Conservation (phyloP, 2,797 vertebrate genomes). For the Parauchenoglanis punctatus region DNA sequence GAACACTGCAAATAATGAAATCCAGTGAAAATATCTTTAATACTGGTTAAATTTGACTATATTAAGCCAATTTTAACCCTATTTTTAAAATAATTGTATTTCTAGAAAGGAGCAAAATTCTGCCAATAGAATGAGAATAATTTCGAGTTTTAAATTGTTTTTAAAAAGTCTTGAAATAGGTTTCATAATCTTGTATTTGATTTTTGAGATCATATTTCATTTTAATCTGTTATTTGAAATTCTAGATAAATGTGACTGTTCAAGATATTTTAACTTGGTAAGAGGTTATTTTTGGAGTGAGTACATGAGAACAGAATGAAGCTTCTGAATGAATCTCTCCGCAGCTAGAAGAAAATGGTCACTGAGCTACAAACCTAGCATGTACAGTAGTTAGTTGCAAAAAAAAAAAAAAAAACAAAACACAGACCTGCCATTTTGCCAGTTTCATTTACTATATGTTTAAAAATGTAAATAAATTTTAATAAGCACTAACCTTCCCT, state of each 20-base stretch:
- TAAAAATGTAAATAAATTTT: neutral
- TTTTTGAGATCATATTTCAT: neutral
- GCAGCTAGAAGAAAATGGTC: slow-evolving; percentile 36
- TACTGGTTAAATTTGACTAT: neutral
- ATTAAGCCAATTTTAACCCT: neutral
- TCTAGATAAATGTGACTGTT: neutral
- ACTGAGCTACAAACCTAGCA: too few species aligned
- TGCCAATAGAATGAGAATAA: neutral
- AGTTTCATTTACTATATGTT: neutral
- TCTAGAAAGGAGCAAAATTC: neutral
- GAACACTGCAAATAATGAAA: neutral
- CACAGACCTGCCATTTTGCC: neutral
- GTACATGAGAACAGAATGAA: slow-evolving; percentile 41
- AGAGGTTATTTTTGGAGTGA: slow-evolving; percentile 4
- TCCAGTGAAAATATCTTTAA: neutral
- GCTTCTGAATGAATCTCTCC: slow-evolving; percentile 17
- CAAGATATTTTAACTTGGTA: neutral
- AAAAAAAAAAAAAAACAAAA: neutral
- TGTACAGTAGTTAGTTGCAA: neutral
- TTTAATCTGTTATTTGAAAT: neutral
- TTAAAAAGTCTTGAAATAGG: neutral
- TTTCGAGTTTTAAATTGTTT: neutral
- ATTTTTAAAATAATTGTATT: neutral
- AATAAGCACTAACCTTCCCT: neutral
- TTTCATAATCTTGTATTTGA: neutral